These are phyloP conservation scores for Charadrius vociferus DNA, from an alignment of 2,113 vertebrate species.

Conservation along the genomic window DNA sequence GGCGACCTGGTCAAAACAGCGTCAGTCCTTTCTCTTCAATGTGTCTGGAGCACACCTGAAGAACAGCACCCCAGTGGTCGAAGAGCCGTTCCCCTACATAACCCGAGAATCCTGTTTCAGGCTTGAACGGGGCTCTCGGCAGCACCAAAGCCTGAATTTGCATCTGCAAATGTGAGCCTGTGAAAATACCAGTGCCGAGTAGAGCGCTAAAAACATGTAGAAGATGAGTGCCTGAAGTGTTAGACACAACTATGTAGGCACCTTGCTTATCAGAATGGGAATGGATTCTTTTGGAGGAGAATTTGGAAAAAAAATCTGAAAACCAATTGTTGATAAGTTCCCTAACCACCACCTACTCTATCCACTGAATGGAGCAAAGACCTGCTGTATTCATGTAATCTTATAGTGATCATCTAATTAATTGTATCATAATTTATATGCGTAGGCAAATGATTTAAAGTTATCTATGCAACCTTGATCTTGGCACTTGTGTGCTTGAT, in stretches of 20 bases:
- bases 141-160: background rate
- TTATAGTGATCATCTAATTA: background rate
- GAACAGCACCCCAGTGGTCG: background rate
- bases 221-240: background rate
- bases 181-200: background rate
- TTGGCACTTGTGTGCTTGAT: background rate
- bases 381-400: background rate
- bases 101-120: background rate
- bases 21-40: background rate
- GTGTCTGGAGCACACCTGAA: background rate
- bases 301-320: background rate
- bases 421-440: background rate
- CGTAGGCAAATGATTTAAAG: background rate
- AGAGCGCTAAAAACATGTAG: background rate
- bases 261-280: background rate
- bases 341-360: background rate
- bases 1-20: background rate
- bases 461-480: background rate
- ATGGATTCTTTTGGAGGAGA: background rate
- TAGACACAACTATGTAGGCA: background rate
- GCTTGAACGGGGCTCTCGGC: accelerated
- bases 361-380: background rate
- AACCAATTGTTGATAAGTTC: background rate
- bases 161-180: background rate
- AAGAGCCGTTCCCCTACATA: background rate